Conservation (phyloP, 2,113 vertebrate species). For the Electrona antarctica region DNA sequence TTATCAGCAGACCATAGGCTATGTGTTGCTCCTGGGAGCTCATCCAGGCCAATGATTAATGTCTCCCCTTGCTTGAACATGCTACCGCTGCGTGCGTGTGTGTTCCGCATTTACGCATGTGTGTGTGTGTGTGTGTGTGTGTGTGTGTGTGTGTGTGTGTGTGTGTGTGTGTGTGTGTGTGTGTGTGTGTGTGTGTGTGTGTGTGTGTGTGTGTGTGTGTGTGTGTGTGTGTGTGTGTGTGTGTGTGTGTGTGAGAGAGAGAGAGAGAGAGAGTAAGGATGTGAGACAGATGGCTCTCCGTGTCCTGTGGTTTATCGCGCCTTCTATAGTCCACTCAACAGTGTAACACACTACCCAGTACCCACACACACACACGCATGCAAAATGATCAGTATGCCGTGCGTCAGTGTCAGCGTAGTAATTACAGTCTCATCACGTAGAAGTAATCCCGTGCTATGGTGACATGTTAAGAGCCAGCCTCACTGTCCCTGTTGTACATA, state of each 20-base stretch:
- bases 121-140: conserved; percentile 19
- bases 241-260: background rate
- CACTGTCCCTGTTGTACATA: conserved; percentile 53
- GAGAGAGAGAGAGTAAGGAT: background rate
- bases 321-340: conserved; percentile 62
- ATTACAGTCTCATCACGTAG: conserved; percentile 73
- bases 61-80: conserved; percentile 68
- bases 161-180: no score
- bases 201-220: background rate
- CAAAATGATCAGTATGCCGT: conserved; percentile 47
- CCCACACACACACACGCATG: conserved; percentile 24
- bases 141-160: conserved; percentile 9
- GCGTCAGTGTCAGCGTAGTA: conserved; percentile 70
- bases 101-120: background rate
- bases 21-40: conserved; percentile 55
- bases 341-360: conserved; percentile 44
- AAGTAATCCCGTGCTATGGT: conserved; percentile 65
- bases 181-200: background rate
- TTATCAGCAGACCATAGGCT: conserved; percentile 50
- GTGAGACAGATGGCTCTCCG: conserved; percentile 72
- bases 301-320: conserved; percentile 76
- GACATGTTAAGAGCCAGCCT: conserved; percentile 66
- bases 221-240: background rate
- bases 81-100: conserved; percentile 41
- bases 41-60: conserved; percentile 74